Base-by-base conservation (phyloP, 2,113 vertebrate genomes). In the Neofelis nebulosa region DNA sequence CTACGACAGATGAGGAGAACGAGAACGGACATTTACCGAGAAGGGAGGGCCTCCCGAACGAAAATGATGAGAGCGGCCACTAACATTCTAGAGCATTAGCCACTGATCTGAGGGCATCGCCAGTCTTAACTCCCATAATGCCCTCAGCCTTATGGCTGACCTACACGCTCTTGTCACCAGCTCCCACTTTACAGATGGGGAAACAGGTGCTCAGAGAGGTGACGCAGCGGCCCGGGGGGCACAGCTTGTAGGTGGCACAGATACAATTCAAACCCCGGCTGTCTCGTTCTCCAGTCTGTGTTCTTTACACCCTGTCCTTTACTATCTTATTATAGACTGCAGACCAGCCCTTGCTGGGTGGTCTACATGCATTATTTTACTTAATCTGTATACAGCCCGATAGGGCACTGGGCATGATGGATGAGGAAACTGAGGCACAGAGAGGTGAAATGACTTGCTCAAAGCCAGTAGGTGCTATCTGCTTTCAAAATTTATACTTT, bases 21-120 rank as follows among this genome's bases (percentile, higher is more conserved):
- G 13, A 41, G 11, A 14, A 13, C 2, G 0, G 4, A 11, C 2
- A 0, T 1, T 19, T 0, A 36, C 12, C 7, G 50, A 50, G 68
- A 27, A 33, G 73, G 68, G 61, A 36, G 79, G 63, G 66, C 66
- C 73, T 69, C 31, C 48, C 79, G 33, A n/a, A 33, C 25, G 36
- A 50, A 85, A 89, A 8, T 9, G 84, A 48, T 1, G 23, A 10
- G 57, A 50, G 14, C 6, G 2, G 2, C 71, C 78, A 31, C 65
- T 19, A 38, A 71, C 31, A 66, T 38, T 7, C 11, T 1, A 0
- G 33, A 66, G 45, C 29, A 0, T n/a, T 3, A 23, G n/a, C 73
- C 31, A 7, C 5, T 1, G 57, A 5, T 7, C 48, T 2, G 10
- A 50, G 71, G 25, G 25, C 68, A 2, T n/a, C 4, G 0, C 33